Percentiles rank a stretch among this genome's conserved stretches.
Evolutionary conservation across 2,888 invertebrate species (phyloP).

Genomic region (Cataglyphis rosenhaueri): DNA sequence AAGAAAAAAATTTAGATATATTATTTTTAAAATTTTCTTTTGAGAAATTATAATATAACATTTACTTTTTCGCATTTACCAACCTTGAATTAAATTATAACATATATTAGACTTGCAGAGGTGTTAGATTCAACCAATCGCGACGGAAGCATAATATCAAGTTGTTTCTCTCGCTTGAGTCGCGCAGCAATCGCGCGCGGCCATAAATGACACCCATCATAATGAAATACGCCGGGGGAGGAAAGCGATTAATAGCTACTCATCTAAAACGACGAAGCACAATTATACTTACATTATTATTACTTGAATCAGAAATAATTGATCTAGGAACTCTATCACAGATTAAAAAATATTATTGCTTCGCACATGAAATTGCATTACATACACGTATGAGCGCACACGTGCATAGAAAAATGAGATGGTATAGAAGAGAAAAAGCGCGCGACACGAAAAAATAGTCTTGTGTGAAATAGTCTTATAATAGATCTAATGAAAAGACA

Average conservation of each 20-base stretch:
- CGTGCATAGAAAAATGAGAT: conserved; percentile 1
- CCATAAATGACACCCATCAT: conserved; percentile 77
- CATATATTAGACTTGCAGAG: conserved; percentile 28
- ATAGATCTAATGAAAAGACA: conserved; percentile 30
- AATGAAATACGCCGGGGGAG: conserved; percentile 69
- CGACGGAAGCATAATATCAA: conserved; percentile 69
- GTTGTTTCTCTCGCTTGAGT: conserved; percentile 59
- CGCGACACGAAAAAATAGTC: conserved; percentile 17
- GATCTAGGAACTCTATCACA: conserved; percentile 39
- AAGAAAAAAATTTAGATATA: not conserved
- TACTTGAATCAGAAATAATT: conserved; percentile 62
- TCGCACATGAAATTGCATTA: not conserved
- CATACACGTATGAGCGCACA: not conserved
- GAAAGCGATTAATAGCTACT: conserved; percentile 75
- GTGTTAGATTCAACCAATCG: conserved; percentile 54
- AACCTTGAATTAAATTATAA: conserved; percentile 5
- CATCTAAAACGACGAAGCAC: conserved; percentile 64
- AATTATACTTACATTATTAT: conserved; percentile 68
- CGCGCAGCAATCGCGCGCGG: conserved; percentile 56
- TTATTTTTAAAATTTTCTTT: not conserved
- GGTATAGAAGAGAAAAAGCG: conserved; percentile 8
- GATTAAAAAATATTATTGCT: conserved; percentile 14
- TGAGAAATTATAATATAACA: not conserved
- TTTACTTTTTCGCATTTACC: not conserved
- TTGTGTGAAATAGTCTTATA: not conserved